A percentile compares a stretch with the other conserved stretches of the same genome.
Conservation (phyloP, 1,140 invertebrate genomes). For the Cydia splendana region DNA sequence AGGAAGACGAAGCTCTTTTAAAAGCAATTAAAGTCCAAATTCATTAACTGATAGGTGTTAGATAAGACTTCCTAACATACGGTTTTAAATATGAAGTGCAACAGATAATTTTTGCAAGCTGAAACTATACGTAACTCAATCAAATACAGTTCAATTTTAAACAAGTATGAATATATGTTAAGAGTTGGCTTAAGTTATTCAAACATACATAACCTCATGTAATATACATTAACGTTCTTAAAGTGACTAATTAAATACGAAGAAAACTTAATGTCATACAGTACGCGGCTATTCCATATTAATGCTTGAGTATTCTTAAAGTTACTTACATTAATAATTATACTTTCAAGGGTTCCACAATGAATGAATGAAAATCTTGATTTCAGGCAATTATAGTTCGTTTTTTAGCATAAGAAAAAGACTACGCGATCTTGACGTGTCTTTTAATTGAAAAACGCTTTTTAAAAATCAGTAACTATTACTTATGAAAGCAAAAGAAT, state of each 20-base stretch:
- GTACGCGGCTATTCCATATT: slow-evolving; percentile 55
- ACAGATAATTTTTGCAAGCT: neutral
- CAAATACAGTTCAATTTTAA: neutral
- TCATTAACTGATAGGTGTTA: neutral
- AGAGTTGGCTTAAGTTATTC: neutral
- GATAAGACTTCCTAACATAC: neutral
- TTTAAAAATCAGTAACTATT: too few relatives aligned
- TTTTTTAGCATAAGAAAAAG: too few relatives aligned
- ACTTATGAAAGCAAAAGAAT: too few relatives aligned
- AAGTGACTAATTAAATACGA: slow-evolving; percentile 45
- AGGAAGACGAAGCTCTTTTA: neutral
- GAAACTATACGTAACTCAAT: neutral
- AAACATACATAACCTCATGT: neutral
- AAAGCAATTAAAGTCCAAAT: neutral
- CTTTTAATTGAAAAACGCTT: too few relatives aligned
- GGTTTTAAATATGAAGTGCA: neutral
- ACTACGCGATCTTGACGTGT: too few relatives aligned
- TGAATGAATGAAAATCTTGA: too few relatives aligned
- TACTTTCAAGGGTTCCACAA: slow-evolving; percentile 35
- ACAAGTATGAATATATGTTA: neutral
- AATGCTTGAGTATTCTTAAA: slow-evolving; percentile 50
- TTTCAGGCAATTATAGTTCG: too few relatives aligned
- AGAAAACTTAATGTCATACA: slow-evolving; percentile 42
- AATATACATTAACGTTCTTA: slow-evolving; percentile 18
- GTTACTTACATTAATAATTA: slow-evolving; percentile 46